These are phyloP conservation scores for Dermolepida albohirtum DNA, from an alignment of 2,888 invertebrate genomes.

Conservation along the genomic window DNA sequence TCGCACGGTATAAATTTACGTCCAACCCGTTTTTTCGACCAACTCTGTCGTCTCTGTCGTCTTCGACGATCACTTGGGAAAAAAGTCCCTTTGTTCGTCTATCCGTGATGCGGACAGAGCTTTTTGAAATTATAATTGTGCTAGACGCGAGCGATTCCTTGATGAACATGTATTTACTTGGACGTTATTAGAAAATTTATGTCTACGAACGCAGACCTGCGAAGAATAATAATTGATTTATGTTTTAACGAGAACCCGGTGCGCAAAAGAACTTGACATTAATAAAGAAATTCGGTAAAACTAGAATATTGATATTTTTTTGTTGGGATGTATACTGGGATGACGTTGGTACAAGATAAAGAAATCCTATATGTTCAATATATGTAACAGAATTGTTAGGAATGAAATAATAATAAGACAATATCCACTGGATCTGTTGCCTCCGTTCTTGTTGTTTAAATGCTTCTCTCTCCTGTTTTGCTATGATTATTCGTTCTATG, in stretches of 20 bases:
- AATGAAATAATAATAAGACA: too few relatives aligned
- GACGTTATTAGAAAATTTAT: slow-evolving; percentile 32
- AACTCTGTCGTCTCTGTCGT: slow-evolving; percentile 13
- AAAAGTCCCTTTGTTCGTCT: slow-evolving; percentile 12
- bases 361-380: too few relatives aligned
- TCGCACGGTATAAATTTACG: slow-evolving; percentile 61
- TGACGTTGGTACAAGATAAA: too few relatives aligned
- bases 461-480: too few relatives aligned
- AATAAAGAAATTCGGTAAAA: too few relatives aligned
- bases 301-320: too few relatives aligned
- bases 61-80: slow-evolving; percentile 5
- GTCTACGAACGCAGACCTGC: background rate
- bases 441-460: too few relatives aligned
- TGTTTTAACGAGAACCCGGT: slow-evolving; percentile 17
- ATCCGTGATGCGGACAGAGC: background rate
- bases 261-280: background rate
- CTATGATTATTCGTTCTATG: too few relatives aligned
- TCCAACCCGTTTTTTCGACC: slow-evolving; percentile 17
- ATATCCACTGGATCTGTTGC: too few relatives aligned
- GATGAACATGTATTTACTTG: slow-evolving; percentile 28
- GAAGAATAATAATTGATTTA: slow-evolving; percentile 1
- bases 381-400: too few relatives aligned
- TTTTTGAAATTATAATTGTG: slow-evolving; percentile 32
- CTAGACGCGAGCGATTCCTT: slow-evolving; percentile 4
- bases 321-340: too few relatives aligned